Evolutionary conservation across 2,113 vertebrate genomes (phyloP), one percentile per base, ranked within the genome.

Genomic region (Caretta caretta): DNA sequence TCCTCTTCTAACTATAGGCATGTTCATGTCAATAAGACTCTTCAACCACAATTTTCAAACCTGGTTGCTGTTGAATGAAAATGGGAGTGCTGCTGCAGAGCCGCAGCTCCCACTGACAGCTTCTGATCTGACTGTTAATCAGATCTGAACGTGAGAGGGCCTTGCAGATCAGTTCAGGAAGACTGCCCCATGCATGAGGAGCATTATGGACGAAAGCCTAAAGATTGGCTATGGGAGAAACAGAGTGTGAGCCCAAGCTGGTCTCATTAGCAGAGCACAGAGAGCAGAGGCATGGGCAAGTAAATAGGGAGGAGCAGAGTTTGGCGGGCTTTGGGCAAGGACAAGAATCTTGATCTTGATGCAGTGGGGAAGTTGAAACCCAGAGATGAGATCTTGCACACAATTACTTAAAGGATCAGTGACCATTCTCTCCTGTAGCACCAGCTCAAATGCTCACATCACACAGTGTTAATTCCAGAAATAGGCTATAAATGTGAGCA

Each of bases 261-360:
- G 24, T 24, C 38, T 78, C 75, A 29, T 13, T 11, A 24, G 79
- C 31, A 82, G 86, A 20, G 82, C 80, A 1, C 11, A 4, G 29
- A 56, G 38, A 97, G 72, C 51, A 94, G 88, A 84, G n/a, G 54
- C 87, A 90, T 85, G 51, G 94, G 88, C 38, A 22, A 80, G 51
- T 81, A 49, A 94, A 94, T 93, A 95, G 57, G 83, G 78, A 94
- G 38, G 92, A 38, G 94, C 72, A 84, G 86, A 92, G 29, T 14
- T 42, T 54, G n/a, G 20, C 35, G 14, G 50, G 20, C 69, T 48
- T 87, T 11, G 42, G 84, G n/a, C 11, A 80, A 92, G 87, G 94
- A 95, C 89, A 94, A 78, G 90, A 53, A n/a, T 72, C 86, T 53
- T 13, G 4, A 86, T 86, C 93, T 84, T 87, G 1, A 80, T 69